phyloP scores from a whole-genome alignment of 2,797 vertebrate genomes.

The Diglossa cyanea region DNA sequence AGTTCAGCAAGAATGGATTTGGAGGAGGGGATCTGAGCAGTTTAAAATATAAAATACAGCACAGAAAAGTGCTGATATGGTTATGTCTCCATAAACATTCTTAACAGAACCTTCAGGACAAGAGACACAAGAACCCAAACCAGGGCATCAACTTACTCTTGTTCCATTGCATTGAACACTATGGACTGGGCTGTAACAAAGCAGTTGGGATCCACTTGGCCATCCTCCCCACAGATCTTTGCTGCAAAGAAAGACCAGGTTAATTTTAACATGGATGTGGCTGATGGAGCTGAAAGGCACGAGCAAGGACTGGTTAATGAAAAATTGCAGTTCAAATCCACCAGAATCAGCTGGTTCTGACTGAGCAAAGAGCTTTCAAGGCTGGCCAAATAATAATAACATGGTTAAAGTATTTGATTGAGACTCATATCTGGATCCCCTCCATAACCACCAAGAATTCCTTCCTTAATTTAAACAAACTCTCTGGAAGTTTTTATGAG shows the following conservation, averaged over 20 bases:
- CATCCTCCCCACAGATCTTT: conserved; percentile 97
- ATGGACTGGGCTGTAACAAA: conserved; percentile 91
- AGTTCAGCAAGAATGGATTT: neutral
- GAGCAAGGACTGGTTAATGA: neutral
- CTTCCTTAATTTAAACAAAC: neutral
- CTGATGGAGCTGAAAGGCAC: neutral
- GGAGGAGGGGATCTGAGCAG: neutral
- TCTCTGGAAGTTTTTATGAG: neutral
- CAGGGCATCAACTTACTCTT: conserved; percentile 85
- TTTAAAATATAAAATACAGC: neutral
- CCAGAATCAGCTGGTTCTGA: neutral
- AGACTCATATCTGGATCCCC: neutral
- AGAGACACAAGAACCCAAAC: neutral
- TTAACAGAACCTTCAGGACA: neutral
- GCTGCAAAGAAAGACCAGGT: conserved; percentile 77
- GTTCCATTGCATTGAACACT: conserved; percentile 89
- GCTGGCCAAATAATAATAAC: neutral
- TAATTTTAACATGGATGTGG: neutral
- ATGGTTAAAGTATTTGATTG: neutral
- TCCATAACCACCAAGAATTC: neutral
- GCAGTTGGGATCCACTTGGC: conserved; percentile 97
- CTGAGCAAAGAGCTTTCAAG: neutral
- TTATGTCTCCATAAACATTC: neutral
- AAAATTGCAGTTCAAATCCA: neutral
- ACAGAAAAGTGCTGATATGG: neutral